phyloP scores from a whole-genome alignment of 2,888 invertebrate genomes.

The Cremastobaeus sp. region DNA sequence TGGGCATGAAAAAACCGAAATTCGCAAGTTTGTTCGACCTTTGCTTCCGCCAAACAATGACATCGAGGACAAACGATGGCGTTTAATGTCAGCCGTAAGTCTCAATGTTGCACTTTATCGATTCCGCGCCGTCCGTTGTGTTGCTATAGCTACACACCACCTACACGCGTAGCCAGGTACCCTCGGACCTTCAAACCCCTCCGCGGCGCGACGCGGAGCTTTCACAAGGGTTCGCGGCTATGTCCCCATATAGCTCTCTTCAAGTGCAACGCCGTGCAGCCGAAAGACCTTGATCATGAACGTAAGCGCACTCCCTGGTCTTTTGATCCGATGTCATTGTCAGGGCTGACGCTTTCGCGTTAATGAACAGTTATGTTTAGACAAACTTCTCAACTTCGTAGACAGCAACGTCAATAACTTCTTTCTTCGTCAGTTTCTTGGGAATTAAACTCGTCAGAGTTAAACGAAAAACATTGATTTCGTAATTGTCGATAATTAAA shows the following conservation, averaged over 20 bases:
- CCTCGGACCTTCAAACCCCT: slow-evolving; percentile 65
- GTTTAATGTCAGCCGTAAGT: slow-evolving; percentile 56
- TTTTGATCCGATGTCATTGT: slow-evolving; percentile 48
- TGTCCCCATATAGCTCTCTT: slow-evolving; percentile 48
- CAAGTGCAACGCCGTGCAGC: slow-evolving; percentile 61
- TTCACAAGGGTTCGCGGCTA: slow-evolving; percentile 62
- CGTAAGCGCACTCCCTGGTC: slow-evolving; percentile 55
- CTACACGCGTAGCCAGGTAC: slow-evolving; percentile 64
- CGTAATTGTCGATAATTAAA: too few relatives aligned
- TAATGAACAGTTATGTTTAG: slow-evolving; percentile 47
- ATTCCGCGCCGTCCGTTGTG: slow-evolving; percentile 68
- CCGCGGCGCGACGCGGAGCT: slow-evolving; percentile 63
- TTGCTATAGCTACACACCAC: slow-evolving; percentile 76
- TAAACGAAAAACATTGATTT: too few relatives aligned
- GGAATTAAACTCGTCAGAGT: too few relatives aligned
- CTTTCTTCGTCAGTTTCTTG: not conserved
- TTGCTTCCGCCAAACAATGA: slow-evolving; percentile 31
- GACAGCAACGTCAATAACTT: slow-evolving; percentile 38
- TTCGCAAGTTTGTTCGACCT: too few relatives aligned
- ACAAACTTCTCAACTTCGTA: slow-evolving; percentile 17
- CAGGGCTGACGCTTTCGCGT: slow-evolving; percentile 44
- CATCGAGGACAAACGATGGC: slow-evolving; percentile 42
- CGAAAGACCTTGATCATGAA: slow-evolving; percentile 73
- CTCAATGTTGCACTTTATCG: slow-evolving; percentile 74
- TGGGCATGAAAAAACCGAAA: not conserved